Evolutionary conservation across 2,113 vertebrate genomes (phyloP), one percentile per base, ranked within the genome.

Genomic region (Triplophysa rosa): DNA sequence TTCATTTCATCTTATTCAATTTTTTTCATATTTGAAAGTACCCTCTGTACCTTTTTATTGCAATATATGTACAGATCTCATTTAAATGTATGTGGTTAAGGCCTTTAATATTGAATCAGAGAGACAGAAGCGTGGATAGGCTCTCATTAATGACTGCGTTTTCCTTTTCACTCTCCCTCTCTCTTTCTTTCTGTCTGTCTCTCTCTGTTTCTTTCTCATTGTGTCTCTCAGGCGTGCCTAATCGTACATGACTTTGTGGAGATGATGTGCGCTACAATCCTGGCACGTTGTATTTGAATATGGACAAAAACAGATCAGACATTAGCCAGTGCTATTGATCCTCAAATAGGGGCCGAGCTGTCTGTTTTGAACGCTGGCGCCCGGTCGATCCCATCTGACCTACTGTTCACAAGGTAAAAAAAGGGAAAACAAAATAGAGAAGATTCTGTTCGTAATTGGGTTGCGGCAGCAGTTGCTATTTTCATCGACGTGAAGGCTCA

Each of bases 271-370:
- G 85, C 86, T 81, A 84, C 83, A 86, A 83, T 86, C 83, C 45
- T 82, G 62, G 84, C 78, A 78, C 79, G 64, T 85, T 67, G 82
- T 88, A 88, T 93, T 91, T 90, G 88, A 91, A 91, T 90, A 90
- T 90, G 88, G 88, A 91, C 88, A 84, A 75, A 86, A 82, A 84
- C 79, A 63, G 83, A 84, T 88, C 86, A 89, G 87, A 88, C 88
- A 90, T 92, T 89, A 89, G 85, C 81, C 87, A 87, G 84, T 87
- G 85, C 83, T 90, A 92, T 92, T 91, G 91, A 92, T 92, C 87
- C 85, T 87, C 83, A 87, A 87, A 89, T 89, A 80, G 88, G 82
- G 85, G 79, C 84, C 82, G 84, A 90, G 84, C 82, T 78, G 89
- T 88, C 69, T 83, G 83, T 84, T 82, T 79, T 78, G 79, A 86